Conservation (phyloP, 2,888 invertebrate species). For the Eupithecia vulgata region DNA sequence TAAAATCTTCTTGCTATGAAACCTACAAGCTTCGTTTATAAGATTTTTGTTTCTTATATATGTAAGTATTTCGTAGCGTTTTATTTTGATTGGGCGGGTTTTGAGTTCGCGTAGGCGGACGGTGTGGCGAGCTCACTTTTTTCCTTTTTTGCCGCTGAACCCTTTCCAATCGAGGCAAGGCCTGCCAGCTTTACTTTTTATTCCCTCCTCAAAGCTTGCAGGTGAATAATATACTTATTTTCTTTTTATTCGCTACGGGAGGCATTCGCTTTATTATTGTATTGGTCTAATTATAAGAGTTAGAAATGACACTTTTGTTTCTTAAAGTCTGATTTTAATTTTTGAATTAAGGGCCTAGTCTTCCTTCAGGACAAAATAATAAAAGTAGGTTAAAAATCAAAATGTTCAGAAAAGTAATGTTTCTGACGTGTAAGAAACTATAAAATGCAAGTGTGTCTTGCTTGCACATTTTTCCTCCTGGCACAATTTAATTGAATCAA, state of each 20-base stretch:
- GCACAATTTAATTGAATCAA: conserved; percentile 37
- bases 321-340: too few species aligned
- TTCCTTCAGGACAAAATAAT: not conserved
- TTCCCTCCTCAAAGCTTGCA: conserved; percentile 67
- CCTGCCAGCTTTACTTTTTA: conserved; percentile 63
- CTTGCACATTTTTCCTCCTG: not conserved
- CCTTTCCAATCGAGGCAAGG: conserved; percentile 61
- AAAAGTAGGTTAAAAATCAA: not conserved
- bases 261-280: conserved; percentile 31
- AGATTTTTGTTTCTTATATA: not conserved
- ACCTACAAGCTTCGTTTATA: not conserved
- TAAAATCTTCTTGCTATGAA: not conserved
- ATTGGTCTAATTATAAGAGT: conserved; percentile 36
- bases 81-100: conserved; percentile 9
- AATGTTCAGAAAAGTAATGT: not conserved
- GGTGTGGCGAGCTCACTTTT: conserved; percentile 43
- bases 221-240: conserved; percentile 73
- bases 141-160: conserved; percentile 68
- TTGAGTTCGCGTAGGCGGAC: conserved; percentile 13
- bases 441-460: not conserved
- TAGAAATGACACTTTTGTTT: too few species aligned
- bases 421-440: not conserved
- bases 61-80: not conserved
- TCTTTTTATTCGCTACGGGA: conserved; percentile 66
- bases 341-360: too few species aligned